These are phyloP conservation scores for Channallabes apus DNA, from an alignment of 2,797 vertebrate genomes.

Conservation along the genomic window DNA sequence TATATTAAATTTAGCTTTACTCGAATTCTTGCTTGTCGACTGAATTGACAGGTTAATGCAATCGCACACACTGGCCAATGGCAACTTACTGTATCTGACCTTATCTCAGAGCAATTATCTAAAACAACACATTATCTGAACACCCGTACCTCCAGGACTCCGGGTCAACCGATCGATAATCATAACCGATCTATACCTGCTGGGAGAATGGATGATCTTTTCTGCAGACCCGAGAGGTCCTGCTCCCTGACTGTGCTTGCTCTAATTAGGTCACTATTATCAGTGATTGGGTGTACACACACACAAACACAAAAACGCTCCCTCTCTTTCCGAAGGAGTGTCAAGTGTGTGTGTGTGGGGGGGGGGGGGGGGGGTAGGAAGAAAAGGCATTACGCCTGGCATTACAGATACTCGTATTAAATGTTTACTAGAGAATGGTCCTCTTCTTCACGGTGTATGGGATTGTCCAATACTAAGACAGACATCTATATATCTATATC, in stretches of 20 bases:
- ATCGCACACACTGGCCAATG: background rate
- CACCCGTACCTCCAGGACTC: constrained; percentile 4
- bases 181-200: constrained; percentile 37
- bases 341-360: no score
- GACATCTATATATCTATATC: no score
- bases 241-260: constrained; percentile 30
- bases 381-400: no score
- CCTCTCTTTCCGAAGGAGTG: background rate
- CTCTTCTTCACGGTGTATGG: no score
- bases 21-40: background rate
- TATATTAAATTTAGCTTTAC: background rate
- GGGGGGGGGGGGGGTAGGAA: no score
- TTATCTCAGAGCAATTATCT: constrained; percentile 22
- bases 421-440: no score
- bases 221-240: constrained; percentile 20
- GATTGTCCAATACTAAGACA: no score
- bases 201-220: constrained; percentile 36
- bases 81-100: background rate
- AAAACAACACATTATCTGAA: constrained; percentile 13
- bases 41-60: background rate
- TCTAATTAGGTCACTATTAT: constrained; percentile 45
- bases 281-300: background rate
- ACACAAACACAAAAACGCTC: background rate
- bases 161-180: constrained; percentile 38
- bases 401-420: no score